phyloP scores from a whole-genome alignment of 2,113 vertebrate genomes.

The Euleptes europaea region DNA sequence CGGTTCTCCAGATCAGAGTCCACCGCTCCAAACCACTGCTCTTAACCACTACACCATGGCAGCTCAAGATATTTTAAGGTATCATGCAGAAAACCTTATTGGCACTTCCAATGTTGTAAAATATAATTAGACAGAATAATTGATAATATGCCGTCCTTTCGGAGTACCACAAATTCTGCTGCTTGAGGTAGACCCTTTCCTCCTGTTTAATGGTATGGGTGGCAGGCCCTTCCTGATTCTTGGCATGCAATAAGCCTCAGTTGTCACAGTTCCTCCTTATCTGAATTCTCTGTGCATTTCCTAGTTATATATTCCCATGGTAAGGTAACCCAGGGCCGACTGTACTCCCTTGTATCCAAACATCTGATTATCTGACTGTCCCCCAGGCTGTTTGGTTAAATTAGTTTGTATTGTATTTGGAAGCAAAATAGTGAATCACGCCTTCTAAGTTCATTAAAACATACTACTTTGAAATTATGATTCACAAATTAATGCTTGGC shows the following conservation, averaged over 20 bases:
- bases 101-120: background rate
- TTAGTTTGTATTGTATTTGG: constrained; percentile 14
- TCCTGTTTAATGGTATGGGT: background rate
- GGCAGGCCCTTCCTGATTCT: background rate
- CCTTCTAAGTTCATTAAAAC: constrained; percentile 58
- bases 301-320: background rate
- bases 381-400: constrained; percentile 4
- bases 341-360: constrained; percentile 1
- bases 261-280: background rate
- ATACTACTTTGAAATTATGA: constrained; percentile 49
- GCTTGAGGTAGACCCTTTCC: background rate
- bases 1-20: too few species aligned
- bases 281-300: background rate
- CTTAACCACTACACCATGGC: too few species aligned
- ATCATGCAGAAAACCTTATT: background rate
- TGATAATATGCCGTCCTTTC: background rate
- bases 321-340: background rate
- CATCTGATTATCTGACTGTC: constrained; percentile 9
- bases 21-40: too few species aligned
- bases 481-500: constrained; percentile 52
- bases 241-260: background rate
- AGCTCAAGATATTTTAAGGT: background rate
- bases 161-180: background rate
- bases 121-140: background rate
- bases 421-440: constrained; percentile 33